These are phyloP conservation scores for Chascanopsetta lugubris DNA, from an alignment of 2,113 vertebrate species.

Conservation along the genomic window DNA sequence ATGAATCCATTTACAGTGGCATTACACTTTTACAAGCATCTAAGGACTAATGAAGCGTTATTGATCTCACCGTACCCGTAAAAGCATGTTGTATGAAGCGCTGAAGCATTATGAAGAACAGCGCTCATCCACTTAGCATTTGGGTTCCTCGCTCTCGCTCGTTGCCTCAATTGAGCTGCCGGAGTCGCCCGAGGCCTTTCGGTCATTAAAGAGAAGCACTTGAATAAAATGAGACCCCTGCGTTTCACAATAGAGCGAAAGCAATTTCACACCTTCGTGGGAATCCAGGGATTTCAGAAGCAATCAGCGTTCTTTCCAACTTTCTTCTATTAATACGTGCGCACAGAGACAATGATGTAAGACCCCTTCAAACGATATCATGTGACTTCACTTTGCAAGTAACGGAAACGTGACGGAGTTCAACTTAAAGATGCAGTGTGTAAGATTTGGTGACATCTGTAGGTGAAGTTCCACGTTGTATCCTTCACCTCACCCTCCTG, in stretches of 20 bases:
- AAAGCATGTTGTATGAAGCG: neutral
- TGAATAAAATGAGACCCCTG: conserved; percentile 21
- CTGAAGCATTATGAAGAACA: neutral
- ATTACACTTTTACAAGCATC: neutral
- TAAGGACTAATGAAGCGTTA: conserved; percentile 2
- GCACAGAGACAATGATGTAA: neutral
- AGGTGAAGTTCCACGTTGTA: too few relatives aligned
- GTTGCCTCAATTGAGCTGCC: neutral
- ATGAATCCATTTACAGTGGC: neutral
- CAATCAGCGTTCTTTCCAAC: conserved; percentile 5
- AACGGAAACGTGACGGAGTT: too few relatives aligned
- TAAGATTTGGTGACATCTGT: too few relatives aligned
- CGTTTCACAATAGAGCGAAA: conserved; percentile 22
- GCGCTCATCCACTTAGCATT: conserved; percentile 5
- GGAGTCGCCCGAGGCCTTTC: conserved; percentile 19
- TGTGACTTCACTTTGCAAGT: too few relatives aligned
- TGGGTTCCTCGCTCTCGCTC: conserved; percentile 3
- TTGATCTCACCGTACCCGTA: neutral
- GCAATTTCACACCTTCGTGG: conserved; percentile 12
- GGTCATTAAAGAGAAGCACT: conserved; percentile 24
- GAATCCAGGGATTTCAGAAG: conserved; percentile 22
- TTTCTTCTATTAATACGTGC: too few relatives aligned
- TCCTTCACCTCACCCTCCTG: too few relatives aligned
- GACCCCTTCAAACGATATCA: too few relatives aligned
- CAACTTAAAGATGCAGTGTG: too few relatives aligned